A percentile compares a stretch with the other conserved stretches of the same genome.
phyloP scores from a whole-genome alignment of 1,140 invertebrate genomes.

The Trachymyrmex cornetzi region DNA sequence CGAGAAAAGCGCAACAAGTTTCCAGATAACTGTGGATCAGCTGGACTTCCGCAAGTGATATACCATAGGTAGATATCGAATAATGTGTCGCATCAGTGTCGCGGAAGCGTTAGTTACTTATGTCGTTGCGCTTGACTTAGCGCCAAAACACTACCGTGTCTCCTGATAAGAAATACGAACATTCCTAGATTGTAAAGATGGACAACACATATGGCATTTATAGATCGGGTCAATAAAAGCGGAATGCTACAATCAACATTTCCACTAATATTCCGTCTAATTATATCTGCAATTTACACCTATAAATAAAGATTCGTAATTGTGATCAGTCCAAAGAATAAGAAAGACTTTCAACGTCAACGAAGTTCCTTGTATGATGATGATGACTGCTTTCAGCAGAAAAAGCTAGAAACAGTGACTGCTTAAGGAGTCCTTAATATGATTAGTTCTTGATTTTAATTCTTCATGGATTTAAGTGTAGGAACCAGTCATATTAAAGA shows the following conservation, averaged over 20 bases:
- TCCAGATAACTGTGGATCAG: neutral
- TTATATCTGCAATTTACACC: slow-evolving; percentile 30
- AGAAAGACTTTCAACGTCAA: neutral
- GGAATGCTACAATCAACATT: neutral
- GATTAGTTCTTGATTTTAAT: no score
- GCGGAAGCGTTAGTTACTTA: no score
- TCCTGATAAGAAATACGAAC: no score
- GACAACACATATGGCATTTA: slow-evolving; percentile 33
- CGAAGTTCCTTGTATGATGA: no score
- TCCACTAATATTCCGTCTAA: slow-evolving; percentile 2
- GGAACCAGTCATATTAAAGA: no score
- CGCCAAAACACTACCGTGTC: no score
- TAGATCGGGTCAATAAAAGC: slow-evolving; percentile 8
- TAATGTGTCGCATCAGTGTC: neutral
- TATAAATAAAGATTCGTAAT: neutral
- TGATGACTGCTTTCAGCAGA: no score
- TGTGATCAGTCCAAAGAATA: neutral
- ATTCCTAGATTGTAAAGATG: no score
- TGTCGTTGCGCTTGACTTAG: no score
- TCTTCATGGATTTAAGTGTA: no score
- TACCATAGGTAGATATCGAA: neutral
- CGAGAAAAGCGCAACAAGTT: slow-evolving; percentile 31
- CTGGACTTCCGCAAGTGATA: neutral
- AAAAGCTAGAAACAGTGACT: no score
- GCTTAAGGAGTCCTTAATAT: no score